Percentiles rank a stretch among this genome's conserved stretches.
These are phyloP conservation scores for Gymnorhina tibicen DNA, from an alignment of 2,113 vertebrate genomes.

Conservation along the genomic window DNA sequence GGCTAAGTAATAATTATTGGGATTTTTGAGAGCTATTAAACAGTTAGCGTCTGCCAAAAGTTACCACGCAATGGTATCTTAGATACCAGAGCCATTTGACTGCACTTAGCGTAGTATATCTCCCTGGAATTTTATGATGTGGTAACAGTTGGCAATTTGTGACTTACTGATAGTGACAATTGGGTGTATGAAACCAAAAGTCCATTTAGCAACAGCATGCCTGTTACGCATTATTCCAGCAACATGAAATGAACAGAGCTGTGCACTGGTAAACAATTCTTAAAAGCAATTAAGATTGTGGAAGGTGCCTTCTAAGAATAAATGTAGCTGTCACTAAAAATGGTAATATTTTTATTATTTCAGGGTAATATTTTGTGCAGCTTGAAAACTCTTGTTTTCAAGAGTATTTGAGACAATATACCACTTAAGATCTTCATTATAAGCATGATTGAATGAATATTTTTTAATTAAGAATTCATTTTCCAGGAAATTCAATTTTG, in stretches of 20 bases:
- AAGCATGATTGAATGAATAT: background rate
- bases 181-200: background rate
- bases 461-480: background rate
- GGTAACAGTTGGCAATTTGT: slow-evolving; percentile 1
- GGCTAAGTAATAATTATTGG: background rate
- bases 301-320: background rate
- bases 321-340: background rate
- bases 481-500: background rate
- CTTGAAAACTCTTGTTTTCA: background rate
- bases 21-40: slow-evolving; percentile 22
- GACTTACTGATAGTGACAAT: background rate
- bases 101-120: background rate
- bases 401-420: background rate
- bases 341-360: too few species aligned
- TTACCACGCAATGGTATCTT: background rate
- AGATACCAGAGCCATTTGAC: background rate
- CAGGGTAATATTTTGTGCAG: background rate
- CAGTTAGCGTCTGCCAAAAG: background rate
- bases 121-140: background rate
- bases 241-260: background rate
- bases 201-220: background rate
- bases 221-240: background rate
- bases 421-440: background rate
- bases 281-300: background rate
- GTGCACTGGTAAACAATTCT: background rate